phyloP scores from a whole-genome alignment of 2,888 invertebrate genomes.

The Dolichopus griseipennis region DNA sequence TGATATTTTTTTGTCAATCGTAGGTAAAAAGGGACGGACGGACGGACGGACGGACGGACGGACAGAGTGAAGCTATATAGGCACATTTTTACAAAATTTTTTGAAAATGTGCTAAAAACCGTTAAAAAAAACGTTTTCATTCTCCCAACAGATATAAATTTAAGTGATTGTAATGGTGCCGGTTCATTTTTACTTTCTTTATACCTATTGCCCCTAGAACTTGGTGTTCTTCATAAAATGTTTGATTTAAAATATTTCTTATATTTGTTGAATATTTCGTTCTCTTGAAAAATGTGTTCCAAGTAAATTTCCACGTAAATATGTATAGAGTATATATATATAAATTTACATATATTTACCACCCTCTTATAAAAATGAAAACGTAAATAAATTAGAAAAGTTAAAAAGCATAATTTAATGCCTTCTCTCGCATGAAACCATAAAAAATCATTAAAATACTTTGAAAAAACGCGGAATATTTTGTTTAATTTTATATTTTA shows the following conservation, averaged over 20 bases:
- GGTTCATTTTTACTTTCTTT: too few relatives aligned
- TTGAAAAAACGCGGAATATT: background rate
- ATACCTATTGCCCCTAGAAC: too few relatives aligned
- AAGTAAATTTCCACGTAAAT: background rate
- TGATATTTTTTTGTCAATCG: too few relatives aligned
- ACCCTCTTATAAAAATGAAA: background rate
- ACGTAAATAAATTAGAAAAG: background rate
- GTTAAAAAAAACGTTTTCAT: too few relatives aligned
- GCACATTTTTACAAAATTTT: too few relatives aligned
- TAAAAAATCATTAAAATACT: background rate
- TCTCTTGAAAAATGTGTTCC: background rate
- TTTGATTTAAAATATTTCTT: too few relatives aligned
- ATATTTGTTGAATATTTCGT: background rate
- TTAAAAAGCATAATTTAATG: slow-evolving; percentile 4
- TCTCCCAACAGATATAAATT: slow-evolving; percentile 2
- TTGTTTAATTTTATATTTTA: background rate
- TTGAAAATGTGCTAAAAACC: too few relatives aligned
- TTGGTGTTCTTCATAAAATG: too few relatives aligned
- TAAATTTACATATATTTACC: background rate
- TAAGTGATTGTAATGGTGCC: background rate
- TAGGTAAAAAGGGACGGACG: too few relatives aligned
- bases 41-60: too few relatives aligned
- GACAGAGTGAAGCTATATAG: too few relatives aligned
- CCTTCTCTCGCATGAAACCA: background rate
- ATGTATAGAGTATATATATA: background rate